These are phyloP conservation scores for Pelusios castaneus DNA, from an alignment of 2,113 vertebrate genomes.

Conservation along the genomic window DNA sequence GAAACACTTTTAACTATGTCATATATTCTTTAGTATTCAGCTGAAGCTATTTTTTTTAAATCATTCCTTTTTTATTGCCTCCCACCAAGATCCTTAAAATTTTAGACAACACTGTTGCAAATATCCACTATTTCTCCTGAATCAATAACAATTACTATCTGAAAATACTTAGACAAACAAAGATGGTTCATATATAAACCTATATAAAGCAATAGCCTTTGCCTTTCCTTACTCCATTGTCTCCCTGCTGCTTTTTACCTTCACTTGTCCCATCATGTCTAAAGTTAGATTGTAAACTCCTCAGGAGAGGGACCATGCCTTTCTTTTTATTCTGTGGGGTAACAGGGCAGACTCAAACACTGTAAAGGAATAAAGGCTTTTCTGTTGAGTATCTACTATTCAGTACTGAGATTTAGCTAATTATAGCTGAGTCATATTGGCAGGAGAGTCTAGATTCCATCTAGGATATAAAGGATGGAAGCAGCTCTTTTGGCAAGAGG, in stretches of 20 bases:
- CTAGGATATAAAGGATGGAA: background rate
- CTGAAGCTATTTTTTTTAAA: conserved; percentile 17
- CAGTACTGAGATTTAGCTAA: background rate
- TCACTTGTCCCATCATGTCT: background rate
- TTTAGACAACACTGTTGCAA: conserved; percentile 57
- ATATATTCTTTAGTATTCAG: conserved; percentile 14
- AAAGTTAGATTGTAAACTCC: background rate
- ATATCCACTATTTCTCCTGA: conserved; percentile 10
- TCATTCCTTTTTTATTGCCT: conserved; percentile 45
- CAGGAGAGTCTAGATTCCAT: background rate
- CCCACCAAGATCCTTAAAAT: conserved; percentile 42
- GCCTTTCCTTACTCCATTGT: background rate
- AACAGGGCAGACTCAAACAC: background rate
- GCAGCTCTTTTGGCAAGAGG: background rate
- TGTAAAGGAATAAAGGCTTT: background rate
- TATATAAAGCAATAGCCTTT: too few species aligned
- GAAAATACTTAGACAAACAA: background rate
- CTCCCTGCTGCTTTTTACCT: background rate
- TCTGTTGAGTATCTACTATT: background rate
- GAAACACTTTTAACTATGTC: conserved; percentile 1
- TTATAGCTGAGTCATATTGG: background rate
- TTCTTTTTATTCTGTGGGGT: background rate
- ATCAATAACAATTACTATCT: background rate
- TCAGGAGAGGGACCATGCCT: background rate
- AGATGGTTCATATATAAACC: background rate